Evolutionary conservation across 64 coral and sea anemone species (phyloP), one percentile per base, ranked within the genome.

Genomic region (Pocillopora verrucosa): DNA sequence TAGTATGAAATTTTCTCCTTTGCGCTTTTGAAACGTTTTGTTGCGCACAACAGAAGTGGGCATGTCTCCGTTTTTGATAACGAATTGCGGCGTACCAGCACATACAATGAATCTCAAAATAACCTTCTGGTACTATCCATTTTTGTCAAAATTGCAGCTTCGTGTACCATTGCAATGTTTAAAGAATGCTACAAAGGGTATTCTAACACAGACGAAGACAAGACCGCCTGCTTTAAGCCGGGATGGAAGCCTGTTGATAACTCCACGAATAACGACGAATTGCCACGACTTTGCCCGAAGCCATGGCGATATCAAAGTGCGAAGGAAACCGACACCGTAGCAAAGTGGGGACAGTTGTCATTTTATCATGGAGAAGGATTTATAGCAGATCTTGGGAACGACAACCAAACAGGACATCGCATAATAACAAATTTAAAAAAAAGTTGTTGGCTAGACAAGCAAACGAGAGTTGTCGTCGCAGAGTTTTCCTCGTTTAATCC

Each of bases 291-390:
- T 34, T 90, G 88, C 30, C 88, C 78, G 59, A 26, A 63, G 59
- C 77, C 77, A 22, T 90, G 88, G 88, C 76, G 88, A 13, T 90
- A 90, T 58, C 30, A 60, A 2, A 90, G 62, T 16, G 77, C 88
- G 2, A 64, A 0, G 0, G 24, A 60, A 36, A 70, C 78, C 11
- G 45, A 90, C 36, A 79, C 65, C 0, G 56, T 82, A 19, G 13
- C 64, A 19, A 67, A 78, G 30, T 90, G 88, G 88, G 88, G 88
- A 24, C 67, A 82, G 35, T 14, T 38, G 34, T n/a, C 25, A 7
- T 10, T 81, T 0, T 90, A 90, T 25, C 68, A 65, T 58, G 88
- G 88, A 9, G 88, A 78, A 67, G 88, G 88, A 10, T 88, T 76
- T 37, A 22, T 88, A 61, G 74, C 87, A 9, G 77, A 78, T 58